Conservation (phyloP, 1,140 invertebrate species). For the Leptinotarsa texana region DNA sequence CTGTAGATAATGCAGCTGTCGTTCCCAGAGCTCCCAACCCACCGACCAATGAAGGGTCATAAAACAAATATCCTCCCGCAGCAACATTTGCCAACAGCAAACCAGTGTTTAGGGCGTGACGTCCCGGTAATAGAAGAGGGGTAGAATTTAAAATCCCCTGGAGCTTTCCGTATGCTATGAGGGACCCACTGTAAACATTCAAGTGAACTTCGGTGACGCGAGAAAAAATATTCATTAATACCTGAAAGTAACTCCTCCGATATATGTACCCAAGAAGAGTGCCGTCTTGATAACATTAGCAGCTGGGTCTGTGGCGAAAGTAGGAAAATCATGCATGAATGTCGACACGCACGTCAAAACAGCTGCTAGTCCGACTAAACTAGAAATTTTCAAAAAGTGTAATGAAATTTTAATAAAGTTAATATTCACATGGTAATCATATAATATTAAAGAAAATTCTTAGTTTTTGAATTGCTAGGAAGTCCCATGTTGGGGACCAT, state of each 20-base stretch:
- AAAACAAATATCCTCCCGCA: slow-evolving; percentile 73
- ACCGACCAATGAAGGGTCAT: slow-evolving; percentile 65
- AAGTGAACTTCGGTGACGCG: slow-evolving; percentile 13
- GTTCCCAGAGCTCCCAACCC: slow-evolving; percentile 72
- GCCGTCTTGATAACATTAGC: slow-evolving; percentile 85
- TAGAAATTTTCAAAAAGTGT: slow-evolving; percentile 46
- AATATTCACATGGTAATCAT: neutral
- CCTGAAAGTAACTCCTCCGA: slow-evolving; percentile 87
- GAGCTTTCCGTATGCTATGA: slow-evolving; percentile 90
- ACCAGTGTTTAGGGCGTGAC: slow-evolving; percentile 75
- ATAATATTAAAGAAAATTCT: neutral
- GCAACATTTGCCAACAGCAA: slow-evolving; percentile 72
- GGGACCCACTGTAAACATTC: slow-evolving; percentile 69
- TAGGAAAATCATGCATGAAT: slow-evolving; percentile 80
- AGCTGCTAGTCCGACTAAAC: slow-evolving; percentile 84
- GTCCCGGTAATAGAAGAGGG: slow-evolving; percentile 79
- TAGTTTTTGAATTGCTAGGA: too few species aligned
- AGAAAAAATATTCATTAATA: slow-evolving; percentile 41
- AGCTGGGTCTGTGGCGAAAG: slow-evolving; percentile 82
- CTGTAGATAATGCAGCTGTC: slow-evolving; percentile 72
- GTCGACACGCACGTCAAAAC: slow-evolving; percentile 85
- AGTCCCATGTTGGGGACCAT: too few species aligned
- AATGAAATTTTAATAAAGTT: neutral
- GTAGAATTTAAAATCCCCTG: slow-evolving; percentile 81
- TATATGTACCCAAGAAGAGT: slow-evolving; percentile 86